Percentiles rank a stretch among this genome's conserved stretches.
These are phyloP conservation scores for Smittia sp. DNA, from an alignment of 2,888 invertebrate species.

Conservation along the genomic window DNA sequence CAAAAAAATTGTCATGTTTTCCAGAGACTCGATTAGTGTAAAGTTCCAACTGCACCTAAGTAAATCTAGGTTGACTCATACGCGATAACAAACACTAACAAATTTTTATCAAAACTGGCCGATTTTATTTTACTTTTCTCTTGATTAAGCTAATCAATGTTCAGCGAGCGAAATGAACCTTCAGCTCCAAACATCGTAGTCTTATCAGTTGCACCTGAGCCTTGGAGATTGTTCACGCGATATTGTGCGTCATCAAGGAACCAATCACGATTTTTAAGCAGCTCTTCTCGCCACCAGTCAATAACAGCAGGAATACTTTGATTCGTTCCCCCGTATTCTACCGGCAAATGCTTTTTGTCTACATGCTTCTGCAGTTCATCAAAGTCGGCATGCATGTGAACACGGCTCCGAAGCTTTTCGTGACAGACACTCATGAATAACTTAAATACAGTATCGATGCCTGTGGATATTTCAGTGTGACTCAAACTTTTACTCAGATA, in stretches of 20 bases:
- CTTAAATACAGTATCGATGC: conserved; percentile 29
- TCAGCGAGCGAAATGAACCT: conserved; percentile 29
- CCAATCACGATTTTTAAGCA: conserved; percentile 51
- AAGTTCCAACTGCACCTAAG: too few relatives aligned
- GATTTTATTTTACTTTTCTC: too few relatives aligned
- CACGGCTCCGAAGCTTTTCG: conserved; percentile 27
- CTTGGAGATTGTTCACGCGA: conserved; percentile 49
- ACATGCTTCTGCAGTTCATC: conserved; percentile 50
- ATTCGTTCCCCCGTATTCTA: conserved; percentile 54
- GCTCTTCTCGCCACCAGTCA: conserved; percentile 50
- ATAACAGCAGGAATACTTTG: conserved; percentile 49
- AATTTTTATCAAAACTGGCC: too few relatives aligned
- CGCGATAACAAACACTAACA: too few relatives aligned
- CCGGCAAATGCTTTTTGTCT: conserved; percentile 51
- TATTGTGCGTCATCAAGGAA: conserved; percentile 51
- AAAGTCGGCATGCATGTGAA: conserved; percentile 44
- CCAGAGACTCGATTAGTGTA: too few relatives aligned
- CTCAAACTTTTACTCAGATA: too few relatives aligned
- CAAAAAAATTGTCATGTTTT: too few relatives aligned
- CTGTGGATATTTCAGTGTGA: too few relatives aligned
- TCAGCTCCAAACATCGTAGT: conserved; percentile 19
- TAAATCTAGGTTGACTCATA: too few relatives aligned
- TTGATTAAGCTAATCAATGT: conserved; percentile 17
- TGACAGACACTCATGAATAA: conserved; percentile 11
- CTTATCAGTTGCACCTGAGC: neutral